A percentile compares a stretch with the other conserved stretches of the same genome.
Conservation (phyloP, 2,888 invertebrate genomes). For the Linnaemya tessellans region DNA sequence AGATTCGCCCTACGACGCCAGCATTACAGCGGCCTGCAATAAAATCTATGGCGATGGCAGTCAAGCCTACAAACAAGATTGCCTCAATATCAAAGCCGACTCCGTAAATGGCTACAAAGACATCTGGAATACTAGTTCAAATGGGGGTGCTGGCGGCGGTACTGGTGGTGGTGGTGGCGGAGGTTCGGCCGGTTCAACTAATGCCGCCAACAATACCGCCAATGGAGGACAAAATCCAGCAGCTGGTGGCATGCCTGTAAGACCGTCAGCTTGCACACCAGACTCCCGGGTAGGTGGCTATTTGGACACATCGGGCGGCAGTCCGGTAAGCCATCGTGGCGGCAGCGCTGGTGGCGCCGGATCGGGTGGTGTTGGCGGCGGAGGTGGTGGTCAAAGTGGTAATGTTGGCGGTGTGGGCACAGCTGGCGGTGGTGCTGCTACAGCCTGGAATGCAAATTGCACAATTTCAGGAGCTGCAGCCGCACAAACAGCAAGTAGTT, state of each 20-base stretch:
- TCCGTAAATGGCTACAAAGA: slow-evolving; percentile 85
- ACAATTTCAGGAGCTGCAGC: slow-evolving; percentile 90
- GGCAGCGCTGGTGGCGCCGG: slow-evolving; percentile 86
- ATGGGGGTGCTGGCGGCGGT: slow-evolving; percentile 85
- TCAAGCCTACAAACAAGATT: slow-evolving; percentile 88
- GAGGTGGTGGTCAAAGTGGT: slow-evolving; percentile 83
- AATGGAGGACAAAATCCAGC: slow-evolving; percentile 86
- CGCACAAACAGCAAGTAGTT: slow-evolving; percentile 92
- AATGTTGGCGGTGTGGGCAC: slow-evolving; percentile 87
- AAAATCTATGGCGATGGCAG: slow-evolving; percentile 85
- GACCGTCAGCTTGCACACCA: slow-evolving; percentile 95
- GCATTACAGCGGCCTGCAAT: slow-evolving; percentile 92
- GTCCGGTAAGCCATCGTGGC: slow-evolving; percentile 89
- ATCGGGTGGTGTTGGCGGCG: slow-evolving; percentile 86
- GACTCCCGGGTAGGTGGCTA: slow-evolving; percentile 92
- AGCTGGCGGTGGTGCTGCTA: slow-evolving; percentile 84
- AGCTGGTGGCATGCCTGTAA: slow-evolving; percentile 85
- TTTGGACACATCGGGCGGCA: slow-evolving; percentile 89
- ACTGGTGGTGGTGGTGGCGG: slow-evolving; percentile 84
- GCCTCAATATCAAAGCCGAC: slow-evolving; percentile 86
- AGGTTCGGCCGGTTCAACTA: slow-evolving; percentile 86
- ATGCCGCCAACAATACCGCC: slow-evolving; percentile 80
- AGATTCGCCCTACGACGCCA: slow-evolving; percentile 95
- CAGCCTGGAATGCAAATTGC: slow-evolving; percentile 95
- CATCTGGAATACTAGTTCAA: slow-evolving; percentile 85